Evolutionary conservation across 2,113 vertebrate genomes (phyloP), one percentile per base, ranked within the genome.

Genomic region (Microcebus murinus): DNA sequence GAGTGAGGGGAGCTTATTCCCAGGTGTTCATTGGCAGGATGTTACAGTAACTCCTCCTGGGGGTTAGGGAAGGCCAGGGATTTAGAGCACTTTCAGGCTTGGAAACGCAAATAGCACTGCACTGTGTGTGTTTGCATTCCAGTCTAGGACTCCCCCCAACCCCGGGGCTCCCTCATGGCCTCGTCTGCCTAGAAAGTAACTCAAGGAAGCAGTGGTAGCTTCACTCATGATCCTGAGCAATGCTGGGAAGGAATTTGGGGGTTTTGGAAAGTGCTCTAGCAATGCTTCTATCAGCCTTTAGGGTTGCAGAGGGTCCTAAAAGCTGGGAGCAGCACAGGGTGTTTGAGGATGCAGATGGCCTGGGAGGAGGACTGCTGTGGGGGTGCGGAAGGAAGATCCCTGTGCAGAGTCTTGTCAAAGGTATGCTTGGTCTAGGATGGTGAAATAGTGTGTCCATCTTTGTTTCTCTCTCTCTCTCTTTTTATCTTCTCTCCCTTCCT

Each of bases 91-190:
- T 13, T 65, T 73, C 20, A 7, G 18, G 15, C 21, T 73, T 52
- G 23, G 27, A 74, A 18, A 36, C 42, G 42, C 25, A 15, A 36
- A 4, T 15, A 57, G 27, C 31, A 3, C 70, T 45, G 11, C 36
- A 52, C 5, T 7, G 18, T 57, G 34, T 39, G 31, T 50, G 3
- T 39, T n/a, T 39, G 11, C 9, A 2, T 81, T 34, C 8, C 55
- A 13, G 23, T 48, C 5, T 8, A 34, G 34, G 25, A 23, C 5
- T 20, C 29, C 70, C 29, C 15, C 1, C 5, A 17, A 34, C 70
- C 25, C 25, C 0, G 0, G 20, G 27, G 14, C 12, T 8, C 39
- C 23, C 23, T 45, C 39, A 36, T 10, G 1, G 7, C 15, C 11
- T 21, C 34, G 27, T n/a, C 39, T 34, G 8, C 50, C 6, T 14